A percentile compares a stretch with the other conserved stretches of the same genome.
Evolutionary conservation across 2,888 invertebrate species (phyloP).

Genomic region (Rhimphoctona megacephalus): DNA sequence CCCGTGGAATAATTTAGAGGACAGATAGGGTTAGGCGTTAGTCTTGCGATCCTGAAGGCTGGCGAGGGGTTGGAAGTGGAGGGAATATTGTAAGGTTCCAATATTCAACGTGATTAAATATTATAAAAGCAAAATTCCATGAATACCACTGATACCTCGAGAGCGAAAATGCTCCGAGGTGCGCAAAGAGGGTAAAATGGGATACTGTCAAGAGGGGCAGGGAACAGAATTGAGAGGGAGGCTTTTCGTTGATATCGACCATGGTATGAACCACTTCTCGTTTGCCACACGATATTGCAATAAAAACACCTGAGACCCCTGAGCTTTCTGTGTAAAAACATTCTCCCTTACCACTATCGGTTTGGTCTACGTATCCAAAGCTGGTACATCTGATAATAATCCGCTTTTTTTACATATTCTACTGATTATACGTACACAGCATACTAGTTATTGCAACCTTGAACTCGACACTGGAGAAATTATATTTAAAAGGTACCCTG

Average conservation of each 20-base stretch:
- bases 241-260: constrained; percentile 80
- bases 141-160: constrained; percentile 74
- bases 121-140: constrained; percentile 79
- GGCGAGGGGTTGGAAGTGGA: background rate
- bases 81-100: constrained; percentile 59
- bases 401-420: constrained; percentile 53
- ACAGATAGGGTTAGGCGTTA: constrained; percentile 11
- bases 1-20: constrained; percentile 68
- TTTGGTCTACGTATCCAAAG: constrained; percentile 23
- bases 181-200: constrained; percentile 46
- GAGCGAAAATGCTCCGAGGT: constrained; percentile 47
- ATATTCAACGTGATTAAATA: constrained; percentile 81
- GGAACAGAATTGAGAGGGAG: constrained; percentile 45
- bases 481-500: background rate
- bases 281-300: constrained; percentile 72
- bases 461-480: constrained; percentile 16
- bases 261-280: constrained; percentile 75
- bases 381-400: constrained; percentile 55
- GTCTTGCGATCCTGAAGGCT: background rate
- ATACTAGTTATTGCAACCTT: constrained; percentile 15
- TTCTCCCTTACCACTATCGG: background rate
- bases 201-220: constrained; percentile 23
- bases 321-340: constrained; percentile 22
- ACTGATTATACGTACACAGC: background rate
- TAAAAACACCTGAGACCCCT: constrained; percentile 78